Evolutionary conservation across 30 jellyfish, hydroid and myxozoan species (phyloP), one percentile per base, ranked within the genome.

Genomic region (Mastigias papua): DNA sequence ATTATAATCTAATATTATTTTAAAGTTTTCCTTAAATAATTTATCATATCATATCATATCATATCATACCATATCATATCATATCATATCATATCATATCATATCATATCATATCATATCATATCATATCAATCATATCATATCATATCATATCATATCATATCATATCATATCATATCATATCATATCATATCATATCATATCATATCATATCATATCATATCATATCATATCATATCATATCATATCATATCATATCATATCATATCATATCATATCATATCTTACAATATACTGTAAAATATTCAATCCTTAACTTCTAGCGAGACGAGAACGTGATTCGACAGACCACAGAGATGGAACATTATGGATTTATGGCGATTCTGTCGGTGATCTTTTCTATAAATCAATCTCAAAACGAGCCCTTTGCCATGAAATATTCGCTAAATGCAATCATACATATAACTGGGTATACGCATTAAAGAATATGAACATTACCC

Each of bases 331-430:
- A 42, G 95, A 73, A 17, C 78, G 85, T 50, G 94, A 73, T 48
- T 63, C 78, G 22, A 72, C 85, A 15, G 94, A 85, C 26, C 88
- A 64, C 67, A 74, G 88, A 62, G 94, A 85, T 73, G 94, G 98
- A 17, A 34, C 80, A 29, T 68, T 96, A n/a, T 96, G 99, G 99
- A 96, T 96, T 8, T 96, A 82, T 54, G 99, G 99, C 28, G 99
- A 96, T 66, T 96, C 99, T 4, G 92, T 87, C 11, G 99, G 98
- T 13, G 99, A 96, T 62, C 83, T 96, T 7, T 91, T 96, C 73
- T 96, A 80, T 73, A 84, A 92, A 48, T 84, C 97, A 19, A 77
- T 89, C 15, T 27, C 87, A 29, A 96, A 90, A 32, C 85, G 92
- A 33, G 89, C 88, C 15, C 79, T 96, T 1, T 96, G 99, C 76